These are phyloP conservation scores for Brachyopa scutellaris DNA, from an alignment of 2,888 invertebrate genomes.

Conservation along the genomic window DNA sequence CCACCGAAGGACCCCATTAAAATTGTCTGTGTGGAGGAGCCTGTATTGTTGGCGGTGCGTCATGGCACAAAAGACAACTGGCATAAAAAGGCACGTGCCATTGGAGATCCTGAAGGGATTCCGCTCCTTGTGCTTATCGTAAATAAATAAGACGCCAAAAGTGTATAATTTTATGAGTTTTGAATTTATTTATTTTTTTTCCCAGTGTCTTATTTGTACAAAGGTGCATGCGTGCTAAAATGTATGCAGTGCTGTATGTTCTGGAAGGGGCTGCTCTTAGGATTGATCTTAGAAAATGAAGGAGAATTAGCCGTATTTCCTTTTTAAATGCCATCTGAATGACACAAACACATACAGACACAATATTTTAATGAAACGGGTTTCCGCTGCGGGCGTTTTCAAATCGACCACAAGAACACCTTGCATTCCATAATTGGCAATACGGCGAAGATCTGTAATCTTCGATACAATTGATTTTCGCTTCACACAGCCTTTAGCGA, in stretches of 20 bases:
- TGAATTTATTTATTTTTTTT: not conserved
- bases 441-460: not conserved
- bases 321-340: not conserved
- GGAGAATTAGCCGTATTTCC: not conserved
- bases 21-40: slow-evolving; percentile 9
- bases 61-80: slow-evolving; percentile 30
- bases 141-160: slow-evolving; percentile 33
- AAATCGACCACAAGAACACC: not conserved
- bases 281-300: not conserved
- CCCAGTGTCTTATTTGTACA: not conserved
- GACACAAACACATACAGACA: not conserved
- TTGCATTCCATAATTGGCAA: not conserved
- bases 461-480: not conserved
- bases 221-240: not conserved
- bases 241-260: too few species aligned
- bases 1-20: slow-evolving; percentile 23
- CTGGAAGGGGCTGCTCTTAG: too few species aligned
- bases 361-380: not conserved
- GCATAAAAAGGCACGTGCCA: slow-evolving; percentile 50
- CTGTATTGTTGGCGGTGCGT: slow-evolving; percentile 32
- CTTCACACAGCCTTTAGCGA: not conserved
- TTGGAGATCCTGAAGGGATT: slow-evolving; percentile 40
- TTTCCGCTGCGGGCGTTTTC: not conserved
- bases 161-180: slow-evolving; percentile 32
- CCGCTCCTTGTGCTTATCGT: not conserved